A percentile compares a stretch with the other conserved stretches of the same genome.
Evolutionary conservation across 2,888 invertebrate species (phyloP).

Genomic region (Blastobasis adustella): DNA sequence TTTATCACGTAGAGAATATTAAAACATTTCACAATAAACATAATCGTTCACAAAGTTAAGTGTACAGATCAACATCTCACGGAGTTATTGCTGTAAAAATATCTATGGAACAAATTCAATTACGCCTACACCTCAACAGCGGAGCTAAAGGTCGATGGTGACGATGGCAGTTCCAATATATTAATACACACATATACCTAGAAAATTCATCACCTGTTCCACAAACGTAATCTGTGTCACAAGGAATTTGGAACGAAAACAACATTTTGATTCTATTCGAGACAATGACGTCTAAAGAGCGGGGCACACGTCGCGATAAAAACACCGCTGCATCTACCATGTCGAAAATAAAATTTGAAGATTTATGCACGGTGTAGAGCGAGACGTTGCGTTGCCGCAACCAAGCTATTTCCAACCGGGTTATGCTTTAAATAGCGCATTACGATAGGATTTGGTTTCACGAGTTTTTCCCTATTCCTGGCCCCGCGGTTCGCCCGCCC

Average conservation of each 20-base stretch:
- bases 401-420: constrained; percentile 69
- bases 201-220: no score
- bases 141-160: no score
- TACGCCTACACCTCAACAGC: no score
- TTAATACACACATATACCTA: no score
- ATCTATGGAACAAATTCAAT: no score
- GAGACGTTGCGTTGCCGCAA: constrained; percentile 69
- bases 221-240: constrained; percentile 1
- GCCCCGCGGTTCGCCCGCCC: constrained; percentile 37
- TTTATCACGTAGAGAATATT: no score
- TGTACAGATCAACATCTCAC: no score
- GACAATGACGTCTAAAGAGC: constrained; percentile 26
- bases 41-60: no score
- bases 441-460: constrained; percentile 75
- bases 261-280: constrained; percentile 21
- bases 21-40: no score
- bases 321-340: constrained; percentile 53
- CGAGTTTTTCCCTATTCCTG: constrained; percentile 69
- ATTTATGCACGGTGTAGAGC: constrained; percentile 67
- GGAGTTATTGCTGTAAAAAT: no score
- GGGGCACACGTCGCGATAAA: constrained; percentile 29
- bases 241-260: constrained; percentile 15
- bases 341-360: constrained; percentile 67
- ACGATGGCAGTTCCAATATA: no score
- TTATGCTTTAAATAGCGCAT: constrained; percentile 74